Conservation (phyloP, 2,113 vertebrate genomes). For the Lepisosteus osseus region DNA sequence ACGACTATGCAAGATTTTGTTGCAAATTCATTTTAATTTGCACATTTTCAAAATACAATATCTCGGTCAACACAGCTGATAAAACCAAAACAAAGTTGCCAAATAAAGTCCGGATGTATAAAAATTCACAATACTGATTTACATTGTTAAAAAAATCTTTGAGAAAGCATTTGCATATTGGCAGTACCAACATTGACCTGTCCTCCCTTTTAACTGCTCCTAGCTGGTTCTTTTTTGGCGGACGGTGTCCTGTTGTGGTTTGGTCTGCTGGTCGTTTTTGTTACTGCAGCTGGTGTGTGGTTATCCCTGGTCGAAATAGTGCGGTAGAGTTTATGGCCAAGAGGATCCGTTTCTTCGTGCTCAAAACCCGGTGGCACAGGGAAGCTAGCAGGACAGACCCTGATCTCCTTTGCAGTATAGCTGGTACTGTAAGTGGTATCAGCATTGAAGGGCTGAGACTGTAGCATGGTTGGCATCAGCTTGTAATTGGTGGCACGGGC, state of each 20-base stretch:
- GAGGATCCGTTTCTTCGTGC: constrained; percentile 36
- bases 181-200: constrained; percentile 11
- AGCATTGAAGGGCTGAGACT: constrained; percentile 15
- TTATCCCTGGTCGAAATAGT: constrained; percentile 13
- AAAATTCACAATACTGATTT: background rate
- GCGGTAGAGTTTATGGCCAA: constrained; percentile 46
- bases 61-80: too few species aligned
- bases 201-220: background rate
- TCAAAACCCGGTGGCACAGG: constrained; percentile 31
- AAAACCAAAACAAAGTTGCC: too few species aligned
- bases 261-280: background rate
- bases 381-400: constrained; percentile 44
- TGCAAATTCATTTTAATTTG: too few species aligned
- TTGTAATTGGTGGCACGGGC: constrained; percentile 38
- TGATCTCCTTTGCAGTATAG: constrained; percentile 42
- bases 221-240: background rate
- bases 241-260: background rate
- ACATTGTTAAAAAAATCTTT: background rate
- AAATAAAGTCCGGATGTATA: constrained; percentile 3
- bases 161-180: background rate
- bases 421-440: constrained; percentile 40
- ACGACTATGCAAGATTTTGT: too few species aligned
- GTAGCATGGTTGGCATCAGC: constrained; percentile 5
- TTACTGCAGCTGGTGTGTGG: background rate
- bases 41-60: too few species aligned